Base-by-base conservation (phyloP, 2,797 vertebrate genomes). In the Moxostoma hubbsi region DNA sequence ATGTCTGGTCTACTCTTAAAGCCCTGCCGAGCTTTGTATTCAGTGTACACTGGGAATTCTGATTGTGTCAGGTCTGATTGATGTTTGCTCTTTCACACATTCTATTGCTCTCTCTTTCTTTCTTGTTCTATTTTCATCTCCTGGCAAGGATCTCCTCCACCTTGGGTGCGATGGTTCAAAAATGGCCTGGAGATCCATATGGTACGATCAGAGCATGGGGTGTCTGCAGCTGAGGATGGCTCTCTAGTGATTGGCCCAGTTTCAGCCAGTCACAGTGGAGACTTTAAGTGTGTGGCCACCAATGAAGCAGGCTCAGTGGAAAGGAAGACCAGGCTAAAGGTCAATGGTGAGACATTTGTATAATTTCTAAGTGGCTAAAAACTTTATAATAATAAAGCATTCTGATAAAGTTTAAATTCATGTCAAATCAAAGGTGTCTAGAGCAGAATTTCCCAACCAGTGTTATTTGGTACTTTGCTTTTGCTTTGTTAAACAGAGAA, bases 291-390 rank as follows among this genome's bases (percentile, higher is more conserved):
- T 73, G 92, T 95, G 81, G 96, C 95, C 18, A 93, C 91, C 82
- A 97, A 96, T 16, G 95, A 96, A 86, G 96, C 90, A 0, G 96
- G 96, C 54, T 95, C 94, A 1, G 90, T 89, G 0, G 94, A 95
- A 88, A 92, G 92, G 83, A 96, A 92, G 81, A 93, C 93, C 7
- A 91, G 91, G 71, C 88, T 97, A 58, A 92, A 95, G 91, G 94
- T 97, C 43, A 92, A 93, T 0, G 95, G 96, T 97, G 81, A 90
- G 90, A 78, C 66, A 50, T 70, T 63, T 64, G 59, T 15, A 36
- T 8, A 12, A 18, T 63, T 62, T 54, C 5, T n/a, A 69, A 46
- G n/a, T 59, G 13, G 2, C 9, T 7, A 53, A 45, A 16, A 43
- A 59, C 24, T 61, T 45, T 9, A 43, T 5, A 11, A 64, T 64